Conservation (phyloP, 2,113 vertebrate species). For the Muscicapa adusta region DNA sequence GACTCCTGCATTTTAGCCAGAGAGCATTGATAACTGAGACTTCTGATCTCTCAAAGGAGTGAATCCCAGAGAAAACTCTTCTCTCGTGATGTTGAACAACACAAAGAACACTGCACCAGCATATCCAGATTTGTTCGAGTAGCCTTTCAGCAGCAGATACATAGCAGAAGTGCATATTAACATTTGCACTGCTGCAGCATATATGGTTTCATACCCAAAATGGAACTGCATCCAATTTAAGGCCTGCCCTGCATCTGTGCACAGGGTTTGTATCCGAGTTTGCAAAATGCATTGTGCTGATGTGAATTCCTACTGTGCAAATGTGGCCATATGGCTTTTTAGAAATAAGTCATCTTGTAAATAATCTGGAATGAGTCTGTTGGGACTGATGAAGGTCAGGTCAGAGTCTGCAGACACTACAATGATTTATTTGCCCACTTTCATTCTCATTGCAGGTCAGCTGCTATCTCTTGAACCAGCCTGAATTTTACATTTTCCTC, state of each 20-base stretch:
- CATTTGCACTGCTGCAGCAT: background rate
- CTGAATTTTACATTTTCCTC: background rate
- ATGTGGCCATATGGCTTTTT: background rate
- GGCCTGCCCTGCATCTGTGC: background rate
- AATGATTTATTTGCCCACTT: background rate
- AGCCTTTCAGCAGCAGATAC: background rate
- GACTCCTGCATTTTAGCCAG: background rate
- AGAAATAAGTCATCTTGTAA: background rate
- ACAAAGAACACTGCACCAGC: background rate
- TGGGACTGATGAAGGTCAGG: background rate
- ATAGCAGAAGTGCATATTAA: background rate
- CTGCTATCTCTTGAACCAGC: background rate
- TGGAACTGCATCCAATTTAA: background rate
- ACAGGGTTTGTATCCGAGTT: background rate
- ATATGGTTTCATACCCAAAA: background rate
- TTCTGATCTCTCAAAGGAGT: fast-evolving
- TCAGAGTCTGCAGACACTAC: background rate
- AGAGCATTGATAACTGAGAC: background rate
- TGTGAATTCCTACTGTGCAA: background rate
- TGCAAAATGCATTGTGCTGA: background rate
- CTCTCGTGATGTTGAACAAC: background rate
- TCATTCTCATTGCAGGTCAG: background rate
- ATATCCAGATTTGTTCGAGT: background rate
- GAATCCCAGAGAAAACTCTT: background rate
- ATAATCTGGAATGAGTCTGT: background rate